Percentiles rank a stretch among this genome's conserved stretches.
Conservation (phyloP, 2,113 vertebrate species). For the Daboia siamensis region DNA sequence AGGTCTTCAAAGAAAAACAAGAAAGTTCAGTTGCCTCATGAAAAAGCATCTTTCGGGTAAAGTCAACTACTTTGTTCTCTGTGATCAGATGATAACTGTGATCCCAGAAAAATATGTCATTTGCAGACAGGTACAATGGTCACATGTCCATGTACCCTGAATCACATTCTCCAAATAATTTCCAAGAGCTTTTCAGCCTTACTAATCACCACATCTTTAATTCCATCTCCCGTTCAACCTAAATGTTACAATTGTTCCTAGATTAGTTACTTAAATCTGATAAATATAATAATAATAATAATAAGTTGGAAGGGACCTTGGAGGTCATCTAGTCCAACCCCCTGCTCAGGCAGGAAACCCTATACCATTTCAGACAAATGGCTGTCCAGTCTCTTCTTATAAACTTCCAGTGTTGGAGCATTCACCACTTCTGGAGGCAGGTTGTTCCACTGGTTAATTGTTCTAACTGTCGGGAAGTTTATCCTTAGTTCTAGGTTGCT, state of each 20-base stretch:
- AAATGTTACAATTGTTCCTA: not conserved
- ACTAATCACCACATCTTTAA: not conserved
- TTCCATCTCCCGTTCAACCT: not conserved
- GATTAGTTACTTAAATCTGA: not conserved
- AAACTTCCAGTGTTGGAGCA: too few species aligned
- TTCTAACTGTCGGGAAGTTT: too few species aligned
- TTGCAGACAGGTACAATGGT: not conserved
- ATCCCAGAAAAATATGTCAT: not conserved
- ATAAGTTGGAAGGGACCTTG: too few species aligned
- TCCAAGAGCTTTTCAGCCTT: not conserved
- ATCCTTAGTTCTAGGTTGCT: too few species aligned
- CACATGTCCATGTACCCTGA: not conserved
- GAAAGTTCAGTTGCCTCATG: too few species aligned
- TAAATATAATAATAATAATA: not conserved
- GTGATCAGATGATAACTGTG: not conserved
- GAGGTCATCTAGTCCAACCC: too few species aligned
- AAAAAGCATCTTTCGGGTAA: not conserved
- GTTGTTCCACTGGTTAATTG: too few species aligned
- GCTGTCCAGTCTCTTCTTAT: too few species aligned
- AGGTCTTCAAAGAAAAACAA: too few species aligned
- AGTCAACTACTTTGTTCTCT: not conserved
- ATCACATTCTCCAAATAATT: not conserved
- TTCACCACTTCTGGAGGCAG: too few species aligned
- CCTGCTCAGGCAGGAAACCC: too few species aligned
- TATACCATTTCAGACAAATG: too few species aligned